Evolutionary conservation across 2,888 invertebrate species (phyloP), one percentile per base, ranked within the genome.

Genomic region (Drosophila flavopinicola): DNA sequence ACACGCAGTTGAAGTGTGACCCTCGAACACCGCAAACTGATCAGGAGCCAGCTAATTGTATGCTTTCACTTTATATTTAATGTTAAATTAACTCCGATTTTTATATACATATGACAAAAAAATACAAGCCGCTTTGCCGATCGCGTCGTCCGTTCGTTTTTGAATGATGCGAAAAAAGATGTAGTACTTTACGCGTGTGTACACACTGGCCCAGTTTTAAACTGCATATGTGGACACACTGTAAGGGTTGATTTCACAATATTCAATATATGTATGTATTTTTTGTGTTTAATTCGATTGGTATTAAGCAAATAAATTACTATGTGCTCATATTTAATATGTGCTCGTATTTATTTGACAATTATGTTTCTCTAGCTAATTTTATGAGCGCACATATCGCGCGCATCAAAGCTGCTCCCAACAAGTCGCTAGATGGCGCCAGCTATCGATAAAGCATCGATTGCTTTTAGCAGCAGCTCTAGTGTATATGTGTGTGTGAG

Each of bases 141-240:
- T 56, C 47, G 77, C 69, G 57, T 65, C 57, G 61, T 57, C 75
- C 75, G 75, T 75, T 75, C 69, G 13, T 42, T 65, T 75, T 75
- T 63, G 49, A 75, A 65, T 61, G 56, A 58, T 53, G 78, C 59
- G 56, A 54, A 69, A 66, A 59, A 23, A 37, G 17, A 53, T 58
- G 29, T 47, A 51, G 1, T 1, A 35, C 33, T 39, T 6, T 1
- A 7, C 0, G 1, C 7, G n/a, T 51, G 29, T 33, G 74, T 35
- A 68, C 30, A 74, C 71, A 71, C 68, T 68, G 32, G 3, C 6
- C 6, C 24, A 20, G 33, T 6, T 6, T 17, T 3, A 13, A n/a
- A n/a, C n/a, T n/a, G n/a, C n/a, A n/a, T n/a, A 15, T 25, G 7
- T 45, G 63, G 2, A 65, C n/a, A 54, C 65, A 70, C 63, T 56